A percentile compares a stretch with the other conserved stretches of the same genome.
Conservation (phyloP, 92 coral and sea anemone species). For the Epizoanthus stellaris region DNA sequence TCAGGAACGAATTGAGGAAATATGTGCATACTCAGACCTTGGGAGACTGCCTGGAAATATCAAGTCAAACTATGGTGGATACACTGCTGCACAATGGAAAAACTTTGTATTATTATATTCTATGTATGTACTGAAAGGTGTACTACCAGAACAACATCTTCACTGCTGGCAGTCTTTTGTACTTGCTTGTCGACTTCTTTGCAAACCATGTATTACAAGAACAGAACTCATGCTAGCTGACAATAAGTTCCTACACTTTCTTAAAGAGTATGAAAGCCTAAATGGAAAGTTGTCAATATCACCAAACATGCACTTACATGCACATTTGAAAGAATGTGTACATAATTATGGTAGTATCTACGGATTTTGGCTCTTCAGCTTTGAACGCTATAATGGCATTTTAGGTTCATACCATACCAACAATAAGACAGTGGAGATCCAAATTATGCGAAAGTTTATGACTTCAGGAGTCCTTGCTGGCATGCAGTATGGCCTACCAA, state of each 20-base stretch:
- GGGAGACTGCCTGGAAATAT: constrained; percentile 15
- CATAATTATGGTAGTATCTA: constrained; percentile 53
- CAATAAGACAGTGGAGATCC: no score
- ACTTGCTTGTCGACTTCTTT: neutral
- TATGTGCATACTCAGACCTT: no score
- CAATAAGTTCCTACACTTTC: no score
- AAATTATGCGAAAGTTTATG: neutral
- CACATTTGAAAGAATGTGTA: constrained; percentile 56
- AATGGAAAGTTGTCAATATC: neutral
- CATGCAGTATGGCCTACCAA: no score
- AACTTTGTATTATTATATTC: neutral
- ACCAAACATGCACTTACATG: constrained; percentile 71
- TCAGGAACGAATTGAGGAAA: no score
- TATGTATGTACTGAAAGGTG: constrained; percentile 1
- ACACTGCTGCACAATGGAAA: no score
- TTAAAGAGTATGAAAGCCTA: neutral
- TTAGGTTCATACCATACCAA: constrained; percentile 3
- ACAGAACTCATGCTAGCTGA: no score
- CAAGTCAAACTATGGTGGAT: neutral
- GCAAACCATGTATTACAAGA: neutral
- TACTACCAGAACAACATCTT: constrained; percentile 15
- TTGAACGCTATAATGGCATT: constrained; percentile 66
- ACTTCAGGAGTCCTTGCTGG: no score
- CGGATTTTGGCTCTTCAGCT: constrained; percentile 63
- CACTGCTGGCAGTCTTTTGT: constrained; percentile 12